Percentiles rank a stretch among this genome's conserved stretches.
Evolutionary conservation across 2,113 vertebrate genomes (phyloP).

Genomic region (Phrynocephalus versicolor): DNA sequence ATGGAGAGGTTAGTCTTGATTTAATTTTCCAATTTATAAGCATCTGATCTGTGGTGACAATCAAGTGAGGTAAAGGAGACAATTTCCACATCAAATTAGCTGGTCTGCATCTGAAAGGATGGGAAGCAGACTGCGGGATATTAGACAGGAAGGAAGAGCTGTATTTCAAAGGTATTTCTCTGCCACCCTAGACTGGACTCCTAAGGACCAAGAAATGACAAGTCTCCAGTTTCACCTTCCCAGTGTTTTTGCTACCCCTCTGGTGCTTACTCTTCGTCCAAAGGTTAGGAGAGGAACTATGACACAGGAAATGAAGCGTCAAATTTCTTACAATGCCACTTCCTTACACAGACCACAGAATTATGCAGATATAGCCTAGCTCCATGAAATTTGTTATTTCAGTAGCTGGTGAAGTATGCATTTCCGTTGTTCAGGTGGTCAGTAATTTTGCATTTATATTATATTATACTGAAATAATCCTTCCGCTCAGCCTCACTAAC

Average conservation of each 20-base stretch:
- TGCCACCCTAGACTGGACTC: neutral
- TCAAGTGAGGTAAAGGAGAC: neutral
- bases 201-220: neutral
- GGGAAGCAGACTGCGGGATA: neutral
- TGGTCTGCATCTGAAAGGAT: neutral
- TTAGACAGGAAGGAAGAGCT: neutral
- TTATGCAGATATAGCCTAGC: neutral
- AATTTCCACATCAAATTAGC: conserved; percentile 6
- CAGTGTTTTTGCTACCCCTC: neutral
- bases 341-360: neutral
- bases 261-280: neutral
- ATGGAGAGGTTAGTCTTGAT: neutral
- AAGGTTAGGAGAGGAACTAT: neutral
- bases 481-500: neutral
- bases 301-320: conserved; percentile 13
- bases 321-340: conserved; percentile 25
- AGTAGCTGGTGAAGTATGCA: conserved; percentile 11
- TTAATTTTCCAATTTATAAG: conserved; percentile 23
- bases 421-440: neutral
- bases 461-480: neutral
- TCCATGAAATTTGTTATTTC: neutral
- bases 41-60: conserved; percentile 10
- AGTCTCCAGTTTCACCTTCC: neutral
- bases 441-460: neutral
- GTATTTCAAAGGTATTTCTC: neutral